A percentile compares a stretch with the other conserved stretches of the same genome.
These are phyloP conservation scores for Sarcoramphus papa DNA, from an alignment of 2,797 vertebrate genomes.

Conservation along the genomic window DNA sequence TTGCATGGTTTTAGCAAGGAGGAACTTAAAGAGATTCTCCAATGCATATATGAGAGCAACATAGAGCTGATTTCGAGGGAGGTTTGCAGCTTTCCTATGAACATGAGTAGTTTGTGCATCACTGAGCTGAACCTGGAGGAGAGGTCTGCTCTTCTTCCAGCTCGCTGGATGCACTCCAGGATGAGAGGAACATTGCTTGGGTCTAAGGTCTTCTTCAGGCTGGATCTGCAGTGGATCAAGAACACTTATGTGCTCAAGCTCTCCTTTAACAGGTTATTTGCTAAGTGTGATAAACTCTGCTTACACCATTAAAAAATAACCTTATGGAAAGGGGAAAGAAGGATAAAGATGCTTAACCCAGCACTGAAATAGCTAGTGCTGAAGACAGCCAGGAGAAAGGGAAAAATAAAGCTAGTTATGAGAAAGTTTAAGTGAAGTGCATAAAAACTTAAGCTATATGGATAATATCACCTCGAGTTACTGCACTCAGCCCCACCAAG, in stretches of 20 bases:
- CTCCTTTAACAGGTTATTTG: neutral
- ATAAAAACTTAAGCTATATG: neutral
- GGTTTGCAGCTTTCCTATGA: neutral
- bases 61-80: neutral
- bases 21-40: neutral
- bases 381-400: neutral
- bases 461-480: constrained; percentile 20
- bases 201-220: neutral
- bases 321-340: neutral
- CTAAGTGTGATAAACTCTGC: neutral
- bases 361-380: neutral
- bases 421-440: neutral
- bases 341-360: neutral
- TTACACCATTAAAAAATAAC: neutral
- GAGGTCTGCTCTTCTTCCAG: neutral
- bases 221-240: neutral
- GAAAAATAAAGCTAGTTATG: neutral
- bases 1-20: neutral
- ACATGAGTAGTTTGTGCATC: neutral
- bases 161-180: neutral
- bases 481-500: neutral
- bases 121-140: neutral
- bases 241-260: neutral
- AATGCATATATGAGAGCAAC: neutral
- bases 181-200: neutral